Percentiles rank a stretch among this genome's conserved stretches.
phyloP scores from a whole-genome alignment of 2,888 invertebrate species.

The Idaea aversata region DNA sequence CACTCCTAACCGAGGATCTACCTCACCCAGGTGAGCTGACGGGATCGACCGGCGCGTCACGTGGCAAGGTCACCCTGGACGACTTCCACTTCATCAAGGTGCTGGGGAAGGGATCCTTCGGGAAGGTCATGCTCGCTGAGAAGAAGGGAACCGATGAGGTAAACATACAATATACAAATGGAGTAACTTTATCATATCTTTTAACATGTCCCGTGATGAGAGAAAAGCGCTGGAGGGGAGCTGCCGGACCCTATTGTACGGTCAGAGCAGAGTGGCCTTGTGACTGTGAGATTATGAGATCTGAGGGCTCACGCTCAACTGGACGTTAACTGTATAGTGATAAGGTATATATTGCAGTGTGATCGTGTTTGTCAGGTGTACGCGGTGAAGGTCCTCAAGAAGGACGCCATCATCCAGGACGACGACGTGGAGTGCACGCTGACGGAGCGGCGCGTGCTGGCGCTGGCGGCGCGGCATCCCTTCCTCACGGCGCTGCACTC shows the following conservation, averaged over 20 bases:
- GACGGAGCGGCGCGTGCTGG: conserved; percentile 98
- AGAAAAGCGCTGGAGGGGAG: conserved; percentile 31
- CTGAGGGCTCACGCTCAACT: conserved; percentile 26
- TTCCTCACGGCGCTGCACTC: conserved; percentile 98
- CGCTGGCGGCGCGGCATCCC: conserved; percentile 98
- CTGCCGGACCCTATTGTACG: conserved; percentile 16
- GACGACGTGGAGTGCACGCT: conserved; percentile 99
- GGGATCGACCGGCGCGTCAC: conserved; percentile 37
- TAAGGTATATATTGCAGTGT: conserved; percentile 6
- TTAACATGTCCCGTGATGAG: too few relatives aligned
- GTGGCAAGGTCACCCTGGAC: conserved; percentile 84
- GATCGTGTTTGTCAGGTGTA: conserved; percentile 78
- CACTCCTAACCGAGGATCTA: conserved; percentile 8
- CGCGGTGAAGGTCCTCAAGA: conserved; percentile 94
- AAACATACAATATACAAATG: not conserved
- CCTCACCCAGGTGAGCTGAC: conserved; percentile 34
- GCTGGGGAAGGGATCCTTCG: conserved; percentile 99
- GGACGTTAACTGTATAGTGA: not conserved
- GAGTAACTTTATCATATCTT: too few relatives aligned
- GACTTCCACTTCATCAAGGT: conserved; percentile 99
- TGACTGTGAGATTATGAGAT: conserved; percentile 37
- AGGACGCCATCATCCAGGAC: conserved; percentile 98
- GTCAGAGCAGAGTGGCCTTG: conserved; percentile 30
- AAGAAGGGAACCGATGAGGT: conserved; percentile 94
- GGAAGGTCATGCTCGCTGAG: conserved; percentile 99